Evolutionary conservation across 2,888 invertebrate species (phyloP).

Genomic region (Dasypolia templi): DNA sequence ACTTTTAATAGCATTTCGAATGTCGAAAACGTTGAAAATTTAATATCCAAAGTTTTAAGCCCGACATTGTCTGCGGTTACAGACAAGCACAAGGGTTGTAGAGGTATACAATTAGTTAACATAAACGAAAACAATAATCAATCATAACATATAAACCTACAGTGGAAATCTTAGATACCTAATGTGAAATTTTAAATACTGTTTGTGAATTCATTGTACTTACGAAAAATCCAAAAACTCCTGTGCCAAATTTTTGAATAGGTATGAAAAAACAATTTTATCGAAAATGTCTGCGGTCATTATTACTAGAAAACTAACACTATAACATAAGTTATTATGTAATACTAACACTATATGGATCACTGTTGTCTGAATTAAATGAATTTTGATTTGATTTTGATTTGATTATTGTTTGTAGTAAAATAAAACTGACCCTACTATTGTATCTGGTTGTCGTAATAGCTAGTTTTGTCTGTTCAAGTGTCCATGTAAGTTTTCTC

Average conservation of each 20-base stretch:
- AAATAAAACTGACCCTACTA: too few species aligned
- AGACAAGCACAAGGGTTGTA: background rate
- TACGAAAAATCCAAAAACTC: background rate
- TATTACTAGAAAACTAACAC: too few species aligned
- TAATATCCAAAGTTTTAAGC: slow-evolving; percentile 40
- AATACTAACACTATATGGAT: too few species aligned
- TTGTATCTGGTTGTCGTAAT: background rate
- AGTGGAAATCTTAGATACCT: background rate
- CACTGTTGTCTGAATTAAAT: too few species aligned
- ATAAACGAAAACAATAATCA: background rate
- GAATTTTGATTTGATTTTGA: too few species aligned
- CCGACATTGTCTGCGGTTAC: slow-evolving; percentile 27
- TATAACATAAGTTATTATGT: too few species aligned
- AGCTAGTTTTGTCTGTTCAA: background rate
- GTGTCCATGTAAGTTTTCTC: background rate
- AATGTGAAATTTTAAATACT: background rate
- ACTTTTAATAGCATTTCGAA: slow-evolving; percentile 39
- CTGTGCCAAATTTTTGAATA: background rate
- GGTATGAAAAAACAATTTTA: background rate
- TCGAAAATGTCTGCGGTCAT: background rate
- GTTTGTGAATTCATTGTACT: background rate
- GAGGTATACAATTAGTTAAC: slow-evolving; percentile 3
- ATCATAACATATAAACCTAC: background rate
- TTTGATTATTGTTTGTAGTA: too few species aligned
- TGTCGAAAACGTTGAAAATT: slow-evolving; percentile 27